Evolutionary conservation across 2,797 vertebrate genomes (phyloP).

Genomic region (Lutjanus argentimaculatus): DNA sequence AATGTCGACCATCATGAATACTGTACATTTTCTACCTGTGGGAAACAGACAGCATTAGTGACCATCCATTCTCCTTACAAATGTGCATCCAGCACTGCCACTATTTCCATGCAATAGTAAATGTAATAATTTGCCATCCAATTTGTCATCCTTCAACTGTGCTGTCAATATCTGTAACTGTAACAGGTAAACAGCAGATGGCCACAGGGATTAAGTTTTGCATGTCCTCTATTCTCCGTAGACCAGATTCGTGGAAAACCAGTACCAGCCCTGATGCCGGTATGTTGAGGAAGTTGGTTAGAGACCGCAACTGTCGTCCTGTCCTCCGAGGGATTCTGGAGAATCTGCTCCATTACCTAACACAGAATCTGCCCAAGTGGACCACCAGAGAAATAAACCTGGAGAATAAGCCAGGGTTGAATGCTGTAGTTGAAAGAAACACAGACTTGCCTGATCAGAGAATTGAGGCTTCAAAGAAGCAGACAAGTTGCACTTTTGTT

Average conservation of each 20-base stretch:
- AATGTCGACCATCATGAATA: background rate
- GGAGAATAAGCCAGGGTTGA: conserved; percentile 10
- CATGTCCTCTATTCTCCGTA: conserved; percentile 84
- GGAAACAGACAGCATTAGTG: background rate
- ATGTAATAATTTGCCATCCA: conserved; percentile 3
- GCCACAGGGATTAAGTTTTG: conserved; percentile 58
- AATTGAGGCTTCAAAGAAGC: conserved; percentile 20
- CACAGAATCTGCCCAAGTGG: conserved; percentile 45
- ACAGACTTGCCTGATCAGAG: conserved; percentile 3
- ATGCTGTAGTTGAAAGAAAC: conserved; percentile 14
- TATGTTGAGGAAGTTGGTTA: conserved; percentile 87
- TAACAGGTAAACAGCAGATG: conserved; percentile 18
- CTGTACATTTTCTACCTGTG: background rate
- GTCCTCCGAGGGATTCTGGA: conserved; percentile 88
- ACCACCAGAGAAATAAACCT: conserved; percentile 6
- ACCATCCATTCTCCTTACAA: background rate
- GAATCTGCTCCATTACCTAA: conserved; percentile 89
- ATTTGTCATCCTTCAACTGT: background rate
- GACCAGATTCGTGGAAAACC: conserved; percentile 67
- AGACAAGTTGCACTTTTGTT: conserved; percentile 22
- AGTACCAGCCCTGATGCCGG: conserved; percentile 74
- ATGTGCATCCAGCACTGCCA: background rate
- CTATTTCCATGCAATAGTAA: background rate
- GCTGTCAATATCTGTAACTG: conserved; percentile 16
- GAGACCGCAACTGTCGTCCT: conserved; percentile 79